Evolutionary conservation across 2,113 vertebrate genomes (phyloP).

Genomic region (Brachypteracias leptosomus): DNA sequence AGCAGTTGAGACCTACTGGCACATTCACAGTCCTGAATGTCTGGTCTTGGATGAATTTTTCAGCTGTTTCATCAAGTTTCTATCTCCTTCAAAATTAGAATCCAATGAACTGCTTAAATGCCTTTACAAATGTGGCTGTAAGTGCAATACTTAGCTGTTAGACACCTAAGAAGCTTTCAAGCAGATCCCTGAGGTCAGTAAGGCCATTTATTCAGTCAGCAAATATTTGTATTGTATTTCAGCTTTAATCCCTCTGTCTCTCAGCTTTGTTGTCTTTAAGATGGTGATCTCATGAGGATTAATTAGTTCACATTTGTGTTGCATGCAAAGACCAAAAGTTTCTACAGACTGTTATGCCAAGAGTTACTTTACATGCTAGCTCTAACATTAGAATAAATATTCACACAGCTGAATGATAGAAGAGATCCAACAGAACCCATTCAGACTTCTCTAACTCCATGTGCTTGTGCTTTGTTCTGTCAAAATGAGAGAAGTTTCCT

Average conservation of each 20-base stretch:
- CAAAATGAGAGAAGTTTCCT: not conserved
- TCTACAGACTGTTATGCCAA: not conserved
- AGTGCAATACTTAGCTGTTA: not conserved
- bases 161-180: not conserved
- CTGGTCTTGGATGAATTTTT: not conserved
- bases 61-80: not conserved
- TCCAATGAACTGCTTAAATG: not conserved
- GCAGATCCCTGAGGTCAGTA: not conserved
- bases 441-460: not conserved
- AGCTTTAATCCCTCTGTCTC: not conserved
- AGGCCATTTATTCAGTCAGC: not conserved
- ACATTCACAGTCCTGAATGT: not conserved
- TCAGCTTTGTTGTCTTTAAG: not conserved
- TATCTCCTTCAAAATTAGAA: not conserved
- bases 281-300: not conserved
- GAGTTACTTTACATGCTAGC: not conserved
- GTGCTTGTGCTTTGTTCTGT: not conserved
- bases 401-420: not conserved
- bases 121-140: not conserved
- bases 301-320: not conserved
- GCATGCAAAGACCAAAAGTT: fast-evolving
- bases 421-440: not conserved
- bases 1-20: not conserved
- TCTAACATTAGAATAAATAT: not conserved
- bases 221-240: not conserved